phyloP scores from a whole-genome alignment of 2,113 vertebrate genomes.

The Camelus bactrianus region DNA sequence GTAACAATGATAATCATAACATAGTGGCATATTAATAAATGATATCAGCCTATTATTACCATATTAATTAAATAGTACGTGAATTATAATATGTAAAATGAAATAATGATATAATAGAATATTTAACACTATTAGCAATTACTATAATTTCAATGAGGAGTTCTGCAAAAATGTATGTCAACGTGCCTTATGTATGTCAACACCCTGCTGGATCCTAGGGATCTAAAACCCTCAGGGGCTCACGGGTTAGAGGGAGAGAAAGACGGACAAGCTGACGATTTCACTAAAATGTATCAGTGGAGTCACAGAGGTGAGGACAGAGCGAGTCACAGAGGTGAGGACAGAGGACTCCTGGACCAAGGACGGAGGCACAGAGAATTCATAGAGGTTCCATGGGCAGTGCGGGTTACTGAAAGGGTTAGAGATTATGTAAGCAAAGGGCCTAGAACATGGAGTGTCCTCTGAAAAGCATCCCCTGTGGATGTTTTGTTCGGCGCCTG shows the following conservation, averaged over 20 bases:
- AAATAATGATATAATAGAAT: neutral
- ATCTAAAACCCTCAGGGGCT: neutral
- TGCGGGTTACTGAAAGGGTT: rapidly evolving
- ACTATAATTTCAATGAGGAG: neutral
- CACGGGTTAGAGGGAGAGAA: neutral
- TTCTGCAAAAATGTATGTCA: neutral
- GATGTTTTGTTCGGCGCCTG: no score
- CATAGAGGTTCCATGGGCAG: rapidly evolving
- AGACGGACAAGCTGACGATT: neutral
- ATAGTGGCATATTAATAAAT: neutral
- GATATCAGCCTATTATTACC: neutral
- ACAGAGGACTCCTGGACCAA: neutral
- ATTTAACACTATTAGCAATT: neutral
- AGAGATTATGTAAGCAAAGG: neutral
- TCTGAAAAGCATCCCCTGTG: neutral
- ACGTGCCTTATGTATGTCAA: neutral
- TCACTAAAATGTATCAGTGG: neutral
- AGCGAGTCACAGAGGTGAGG: neutral
- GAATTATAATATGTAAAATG: neutral
- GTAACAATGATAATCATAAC: neutral
- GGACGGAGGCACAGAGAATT: neutral
- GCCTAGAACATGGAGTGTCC: neutral
- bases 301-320: no score
- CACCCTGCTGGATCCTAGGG: no score
- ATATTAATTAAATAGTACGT: neutral